phyloP scores from a whole-genome alignment of 2,888 invertebrate species.

The Slavum lentiscoides region DNA sequence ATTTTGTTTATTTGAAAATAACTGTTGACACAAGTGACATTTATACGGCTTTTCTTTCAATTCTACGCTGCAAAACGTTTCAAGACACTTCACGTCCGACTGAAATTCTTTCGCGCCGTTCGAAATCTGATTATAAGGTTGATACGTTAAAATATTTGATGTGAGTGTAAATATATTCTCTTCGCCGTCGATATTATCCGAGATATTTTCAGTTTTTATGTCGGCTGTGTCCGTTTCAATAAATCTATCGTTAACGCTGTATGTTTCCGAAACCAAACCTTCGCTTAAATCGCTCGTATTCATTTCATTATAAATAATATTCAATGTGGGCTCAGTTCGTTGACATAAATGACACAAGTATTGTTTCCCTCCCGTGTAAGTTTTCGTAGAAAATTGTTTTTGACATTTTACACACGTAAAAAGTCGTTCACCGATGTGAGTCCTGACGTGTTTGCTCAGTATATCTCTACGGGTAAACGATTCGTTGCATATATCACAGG shows the following conservation, averaged over 20 bases:
- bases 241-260: neutral
- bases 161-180: neutral
- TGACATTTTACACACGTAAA: slow-evolving; percentile 40
- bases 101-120: slow-evolving; percentile 30
- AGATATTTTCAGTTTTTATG: slow-evolving; percentile 1
- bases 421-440: slow-evolving; percentile 40
- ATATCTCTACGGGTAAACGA: slow-evolving; percentile 38
- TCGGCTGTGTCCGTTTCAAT: neutral
- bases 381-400: slow-evolving; percentile 43
- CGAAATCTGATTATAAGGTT: slow-evolving; percentile 3
- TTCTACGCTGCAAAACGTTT: slow-evolving; percentile 34
- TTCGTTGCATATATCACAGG: slow-evolving; percentile 44
- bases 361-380: slow-evolving; percentile 50
- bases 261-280: neutral
- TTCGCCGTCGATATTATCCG: neutral
- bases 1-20: slow-evolving; percentile 57
- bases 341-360: slow-evolving; percentile 48
- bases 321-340: slow-evolving; percentile 13
- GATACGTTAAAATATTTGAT: neutral
- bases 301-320: neutral
- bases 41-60: slow-evolving; percentile 56
- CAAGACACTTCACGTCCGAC: slow-evolving; percentile 29
- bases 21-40: slow-evolving; percentile 59
- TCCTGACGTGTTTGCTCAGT: slow-evolving; percentile 39
- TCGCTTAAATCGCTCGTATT: neutral